Conservation (phyloP, 2,113 vertebrate species). For the Hippopotamus amphibius region DNA sequence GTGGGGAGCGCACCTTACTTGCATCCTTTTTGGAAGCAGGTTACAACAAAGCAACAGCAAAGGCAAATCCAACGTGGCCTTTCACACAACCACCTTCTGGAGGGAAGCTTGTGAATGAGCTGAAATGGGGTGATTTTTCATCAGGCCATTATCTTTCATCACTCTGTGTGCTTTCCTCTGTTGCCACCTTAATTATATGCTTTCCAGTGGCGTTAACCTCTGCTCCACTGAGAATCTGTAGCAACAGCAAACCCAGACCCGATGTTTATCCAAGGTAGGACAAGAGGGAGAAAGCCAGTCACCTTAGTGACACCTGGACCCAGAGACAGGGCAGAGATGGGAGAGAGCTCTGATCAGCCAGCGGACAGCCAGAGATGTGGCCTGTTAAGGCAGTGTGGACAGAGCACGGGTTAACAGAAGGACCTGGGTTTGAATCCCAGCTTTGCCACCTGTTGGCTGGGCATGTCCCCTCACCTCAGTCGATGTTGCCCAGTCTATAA, state of each 20-base stretch:
- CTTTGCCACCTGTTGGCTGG: neutral
- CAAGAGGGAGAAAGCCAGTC: neutral
- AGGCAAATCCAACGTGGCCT: neutral
- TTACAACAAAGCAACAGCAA: neutral
- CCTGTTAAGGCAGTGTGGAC: neutral
- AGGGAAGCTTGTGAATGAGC: neutral
- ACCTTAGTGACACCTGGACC: neutral
- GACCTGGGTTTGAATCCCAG: neutral
- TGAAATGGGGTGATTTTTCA: neutral
- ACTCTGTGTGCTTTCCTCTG: neutral
- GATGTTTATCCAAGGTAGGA: no score
- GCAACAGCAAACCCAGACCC: neutral
- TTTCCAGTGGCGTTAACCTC: neutral
- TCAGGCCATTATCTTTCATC: neutral
- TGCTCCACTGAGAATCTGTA: neutral
- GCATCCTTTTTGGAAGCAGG: neutral
- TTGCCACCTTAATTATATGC: neutral
- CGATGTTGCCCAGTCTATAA: neutral
- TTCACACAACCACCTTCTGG: accelerated
- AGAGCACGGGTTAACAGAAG: no score
- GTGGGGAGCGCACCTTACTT: no score
- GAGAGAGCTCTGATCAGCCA: neutral
- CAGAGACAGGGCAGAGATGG: neutral
- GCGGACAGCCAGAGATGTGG: neutral
- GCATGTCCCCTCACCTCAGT: neutral